Evolutionary conservation across 30 jellyfish, hydroid and myxozoan genomes (phyloP).

Genomic region (Sanderia malayensis): DNA sequence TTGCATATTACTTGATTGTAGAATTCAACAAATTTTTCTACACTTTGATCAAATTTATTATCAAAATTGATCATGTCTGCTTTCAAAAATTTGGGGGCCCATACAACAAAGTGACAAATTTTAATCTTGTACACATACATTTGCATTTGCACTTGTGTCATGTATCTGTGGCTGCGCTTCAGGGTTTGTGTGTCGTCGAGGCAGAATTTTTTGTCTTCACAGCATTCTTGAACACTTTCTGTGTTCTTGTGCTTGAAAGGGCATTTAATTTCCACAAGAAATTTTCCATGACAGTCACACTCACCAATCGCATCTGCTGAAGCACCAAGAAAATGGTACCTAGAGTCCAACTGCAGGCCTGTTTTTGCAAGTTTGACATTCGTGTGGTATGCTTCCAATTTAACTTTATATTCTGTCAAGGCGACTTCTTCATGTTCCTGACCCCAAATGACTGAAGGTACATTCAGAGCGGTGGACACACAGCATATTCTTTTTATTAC

Average conservation of each 20-base stretch:
- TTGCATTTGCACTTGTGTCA: slow-evolving; percentile 19
- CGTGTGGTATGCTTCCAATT: slow-evolving; percentile 8
- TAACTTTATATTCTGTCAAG: not conserved
- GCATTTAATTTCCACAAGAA: slow-evolving; percentile 23
- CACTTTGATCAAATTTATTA: slow-evolving; percentile 14
- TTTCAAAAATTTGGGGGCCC: slow-evolving; percentile 11
- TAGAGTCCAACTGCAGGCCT: slow-evolving; percentile 11
- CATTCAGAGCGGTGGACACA: not conserved
- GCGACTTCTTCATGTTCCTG: slow-evolving; percentile 16
- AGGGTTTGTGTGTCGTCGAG: not conserved
- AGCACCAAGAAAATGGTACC: slow-evolving; percentile 34
- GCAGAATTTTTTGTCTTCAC: slow-evolving; percentile 12
- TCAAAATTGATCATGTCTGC: not conserved
- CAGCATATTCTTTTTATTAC: not conserved
- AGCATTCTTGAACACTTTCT: slow-evolving; percentile 19
- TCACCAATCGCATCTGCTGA: slow-evolving; percentile 41
- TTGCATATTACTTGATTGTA: not conserved
- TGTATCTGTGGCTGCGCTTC: slow-evolving; percentile 13
- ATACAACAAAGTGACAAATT: slow-evolving; percentile 27
- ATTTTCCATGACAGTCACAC: slow-evolving; percentile 43
- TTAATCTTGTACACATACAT: slow-evolving; percentile 13
- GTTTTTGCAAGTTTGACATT: not conserved
- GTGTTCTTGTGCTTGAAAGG: slow-evolving; percentile 31
- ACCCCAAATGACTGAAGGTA: not conserved
- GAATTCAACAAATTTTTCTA: slow-evolving; percentile 3